Evolutionary conservation across 1,140 invertebrate genomes (phyloP), one percentile per base, ranked within the genome.

Genomic region (Penaeus japonicus): DNA sequence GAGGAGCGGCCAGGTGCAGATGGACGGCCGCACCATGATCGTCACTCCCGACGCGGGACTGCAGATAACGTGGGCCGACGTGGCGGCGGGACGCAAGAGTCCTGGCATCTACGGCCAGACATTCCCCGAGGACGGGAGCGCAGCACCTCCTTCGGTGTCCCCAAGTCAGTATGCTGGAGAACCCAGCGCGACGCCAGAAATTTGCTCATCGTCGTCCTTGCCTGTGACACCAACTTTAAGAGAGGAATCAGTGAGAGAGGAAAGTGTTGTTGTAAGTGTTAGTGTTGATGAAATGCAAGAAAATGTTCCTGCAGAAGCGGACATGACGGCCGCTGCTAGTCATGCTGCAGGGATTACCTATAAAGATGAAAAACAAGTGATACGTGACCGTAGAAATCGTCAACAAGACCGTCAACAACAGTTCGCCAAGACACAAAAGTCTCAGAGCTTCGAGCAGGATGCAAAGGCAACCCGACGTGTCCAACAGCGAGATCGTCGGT

Each of bases 11-110:
- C 27, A n/a, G 18, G 75, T 65, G 27, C 85, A 87, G 78, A 32
- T 53, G 7, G 22, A 39, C 55, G 54, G 53, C 30, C 65, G 62
- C 65, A 75, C 65, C 47, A 54, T 39, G 24, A 30, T 57, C 7
- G 32, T 35, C 20, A 62, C 80, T 22, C 70, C 80, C 4, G 86
- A 88, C 32, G 47, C 86, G 57, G 81, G 81, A 24, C 39, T 88
- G 27, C 86, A 73, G 84, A 59, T 89, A 47, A 90, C 89, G 12
- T 90, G 85, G 89, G 89, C 90, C 80, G 90, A 90, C 73, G 84
- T 90, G 7, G 89, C 90, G 32, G 90, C 90, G n/a, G 90, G 90
- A 32, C 86, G 90, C 57, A 87, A 87, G 53, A 90, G 90, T 85
- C 90, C 90, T 39, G 75, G 77, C 54, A 78, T 90, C 17, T 89